These are phyloP conservation scores for Gastrophryne carolinensis DNA, from an alignment of 2,797 vertebrate genomes.

Conservation along the genomic window DNA sequence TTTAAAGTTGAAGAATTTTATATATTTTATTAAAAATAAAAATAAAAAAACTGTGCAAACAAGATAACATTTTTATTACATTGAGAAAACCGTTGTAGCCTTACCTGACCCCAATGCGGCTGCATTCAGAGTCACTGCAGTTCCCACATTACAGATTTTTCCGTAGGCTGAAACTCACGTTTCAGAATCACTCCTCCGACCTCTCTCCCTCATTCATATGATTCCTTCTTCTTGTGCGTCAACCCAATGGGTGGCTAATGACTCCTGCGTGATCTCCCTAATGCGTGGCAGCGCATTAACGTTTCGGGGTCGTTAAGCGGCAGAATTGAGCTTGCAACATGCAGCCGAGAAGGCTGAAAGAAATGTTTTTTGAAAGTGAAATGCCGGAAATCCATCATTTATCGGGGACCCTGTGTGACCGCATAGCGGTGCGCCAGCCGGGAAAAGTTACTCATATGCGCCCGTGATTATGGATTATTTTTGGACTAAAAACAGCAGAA, in stretches of 20 bases:
- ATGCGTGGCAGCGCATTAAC: background rate
- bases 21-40: too few relatives aligned
- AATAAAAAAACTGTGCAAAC: too few relatives aligned
- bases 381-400: constrained; percentile 2
- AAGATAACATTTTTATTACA: too few relatives aligned
- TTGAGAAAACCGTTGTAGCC: too few relatives aligned
- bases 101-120: too few relatives aligned
- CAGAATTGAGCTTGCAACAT: background rate
- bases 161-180: too few relatives aligned
- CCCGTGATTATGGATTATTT: background rate
- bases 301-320: background rate
- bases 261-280: background rate
- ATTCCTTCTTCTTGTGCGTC: background rate
- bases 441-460: background rate
- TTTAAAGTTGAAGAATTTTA: too few relatives aligned
- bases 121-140: too few relatives aligned
- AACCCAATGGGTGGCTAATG: background rate
- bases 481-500: background rate
- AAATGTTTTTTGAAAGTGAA: constrained; percentile 5
- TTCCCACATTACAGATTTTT: too few relatives aligned
- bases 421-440: background rate
- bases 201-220: background rate
- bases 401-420: background rate
- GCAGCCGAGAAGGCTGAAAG: background rate
- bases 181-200: too few relatives aligned